phyloP scores from a whole-genome alignment of 1,140 invertebrate species.

The Phthorimaea operculella region DNA sequence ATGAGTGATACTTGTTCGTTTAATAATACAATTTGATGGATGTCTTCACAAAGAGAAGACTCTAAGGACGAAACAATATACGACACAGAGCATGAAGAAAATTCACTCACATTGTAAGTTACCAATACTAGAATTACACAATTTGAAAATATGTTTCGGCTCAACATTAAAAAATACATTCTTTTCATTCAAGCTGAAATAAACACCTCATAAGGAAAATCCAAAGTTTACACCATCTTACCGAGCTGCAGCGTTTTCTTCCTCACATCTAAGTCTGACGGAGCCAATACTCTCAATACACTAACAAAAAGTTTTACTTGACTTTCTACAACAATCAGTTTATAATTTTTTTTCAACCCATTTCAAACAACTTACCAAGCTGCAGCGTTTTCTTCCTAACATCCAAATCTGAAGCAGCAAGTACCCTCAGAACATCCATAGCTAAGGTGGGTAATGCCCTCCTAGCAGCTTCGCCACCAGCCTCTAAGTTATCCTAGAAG shows the following conservation, averaged over 20 bases:
- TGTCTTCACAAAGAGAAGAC: too few species aligned
- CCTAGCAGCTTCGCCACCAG: conserved; percentile 88
- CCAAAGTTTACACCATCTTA: conserved; percentile 13
- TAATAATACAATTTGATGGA: too few species aligned
- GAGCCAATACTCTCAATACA: conserved; percentile 80
- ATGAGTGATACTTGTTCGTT: too few species aligned
- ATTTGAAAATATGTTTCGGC: too few species aligned
- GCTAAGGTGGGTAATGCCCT: conserved; percentile 96
- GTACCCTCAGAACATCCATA: conserved; percentile 97
- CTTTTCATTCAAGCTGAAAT: not conserved
- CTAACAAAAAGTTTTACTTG: not conserved
- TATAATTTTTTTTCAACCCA: not conserved
- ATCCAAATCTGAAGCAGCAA: conserved; percentile 95
- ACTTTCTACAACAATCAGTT: not conserved
- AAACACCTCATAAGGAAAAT: not conserved
- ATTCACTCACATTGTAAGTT: too few species aligned
- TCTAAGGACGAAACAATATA: too few species aligned
- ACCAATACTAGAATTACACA: too few species aligned
- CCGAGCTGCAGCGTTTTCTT: conserved; percentile 84
- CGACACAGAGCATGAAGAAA: too few species aligned
- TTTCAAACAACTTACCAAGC: conserved; percentile 60
- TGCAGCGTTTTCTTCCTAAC: conserved; percentile 90
- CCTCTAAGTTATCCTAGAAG: too few species aligned
- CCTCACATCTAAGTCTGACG: conserved; percentile 92
- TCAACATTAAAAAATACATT: not conserved